A percentile compares a stretch with the other conserved stretches of the same genome.
These are phyloP conservation scores for Entomobrya multifasciata DNA, from an alignment of 2,888 invertebrate species.

Conservation along the genomic window DNA sequence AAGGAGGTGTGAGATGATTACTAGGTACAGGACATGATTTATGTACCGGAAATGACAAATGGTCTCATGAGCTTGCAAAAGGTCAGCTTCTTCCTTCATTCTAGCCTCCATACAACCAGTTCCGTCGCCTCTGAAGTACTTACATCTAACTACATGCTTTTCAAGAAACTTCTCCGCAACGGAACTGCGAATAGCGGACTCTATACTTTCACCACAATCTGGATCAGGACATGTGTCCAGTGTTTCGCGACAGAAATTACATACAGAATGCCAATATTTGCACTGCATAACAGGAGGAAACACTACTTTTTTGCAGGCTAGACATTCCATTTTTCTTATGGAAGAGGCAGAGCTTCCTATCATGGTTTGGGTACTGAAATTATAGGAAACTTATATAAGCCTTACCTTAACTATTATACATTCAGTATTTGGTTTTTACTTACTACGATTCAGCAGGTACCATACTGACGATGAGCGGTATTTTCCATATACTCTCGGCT, in stretches of 20 bases:
- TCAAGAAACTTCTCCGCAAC: conserved; percentile 76
- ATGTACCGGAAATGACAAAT: conserved; percentile 76
- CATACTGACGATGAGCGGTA: too few relatives aligned
- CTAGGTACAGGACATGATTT: conserved; percentile 69
- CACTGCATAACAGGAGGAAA: conserved; percentile 76
- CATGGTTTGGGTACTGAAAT: not conserved
- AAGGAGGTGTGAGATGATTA: conserved; percentile 72
- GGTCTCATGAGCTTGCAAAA: conserved; percentile 72
- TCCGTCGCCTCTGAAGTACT: conserved; percentile 70
- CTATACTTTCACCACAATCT: conserved; percentile 74
- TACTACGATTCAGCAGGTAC: too few relatives aligned
- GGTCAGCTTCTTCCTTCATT: conserved; percentile 73
- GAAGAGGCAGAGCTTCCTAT: conserved; percentile 43
- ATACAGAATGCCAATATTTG: conserved; percentile 76
- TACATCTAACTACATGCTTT: conserved; percentile 74
- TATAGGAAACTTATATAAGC: not conserved
- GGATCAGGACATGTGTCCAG: conserved; percentile 70
- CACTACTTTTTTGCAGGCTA: conserved; percentile 71
- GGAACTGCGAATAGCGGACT: conserved; percentile 68
- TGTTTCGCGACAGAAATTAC: conserved; percentile 74
- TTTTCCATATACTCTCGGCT: too few relatives aligned
- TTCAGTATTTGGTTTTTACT: too few relatives aligned
- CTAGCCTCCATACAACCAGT: conserved; percentile 73
- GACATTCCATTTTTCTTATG: conserved; percentile 75
- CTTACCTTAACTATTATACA: too few relatives aligned